phyloP scores from a whole-genome alignment of 2,113 vertebrate genomes.

The Bubo scandiacus region DNA sequence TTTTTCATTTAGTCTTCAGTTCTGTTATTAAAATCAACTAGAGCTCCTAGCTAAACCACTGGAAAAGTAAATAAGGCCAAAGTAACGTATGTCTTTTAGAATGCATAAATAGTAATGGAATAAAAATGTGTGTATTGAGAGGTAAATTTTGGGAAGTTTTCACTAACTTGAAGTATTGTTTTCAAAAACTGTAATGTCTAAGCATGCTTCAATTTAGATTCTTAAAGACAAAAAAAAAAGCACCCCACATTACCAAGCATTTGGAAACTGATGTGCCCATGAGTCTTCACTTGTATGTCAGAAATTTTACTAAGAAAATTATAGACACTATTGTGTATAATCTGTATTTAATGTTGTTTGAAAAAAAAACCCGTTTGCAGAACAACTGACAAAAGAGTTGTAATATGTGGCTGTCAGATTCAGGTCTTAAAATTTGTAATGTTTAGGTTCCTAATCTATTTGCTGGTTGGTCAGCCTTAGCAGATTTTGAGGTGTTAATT shows the following conservation, averaged over 20 bases:
- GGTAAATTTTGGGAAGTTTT: not conserved
- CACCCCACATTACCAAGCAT: not conserved
- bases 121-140: not conserved
- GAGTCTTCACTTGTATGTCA: not conserved
- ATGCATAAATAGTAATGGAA: not conserved
- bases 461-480: not conserved
- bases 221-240: not conserved
- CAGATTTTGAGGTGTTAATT: not conserved
- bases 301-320: not conserved
- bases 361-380: not conserved
- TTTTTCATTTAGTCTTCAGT: not conserved
- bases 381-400: not conserved
- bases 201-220: not conserved
- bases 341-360: not conserved
- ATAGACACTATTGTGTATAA: not conserved
- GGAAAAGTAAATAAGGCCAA: not conserved
- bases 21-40: not conserved
- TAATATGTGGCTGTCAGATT: not conserved
- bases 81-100: not conserved
- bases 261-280: not conserved
- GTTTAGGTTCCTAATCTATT: not conserved
- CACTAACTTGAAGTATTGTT: not conserved
- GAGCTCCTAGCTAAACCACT: not conserved
- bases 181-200: not conserved
- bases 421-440: not conserved